phyloP scores from a whole-genome alignment of 2,797 vertebrate species.

The Pseudocheirus occidentalis region DNA sequence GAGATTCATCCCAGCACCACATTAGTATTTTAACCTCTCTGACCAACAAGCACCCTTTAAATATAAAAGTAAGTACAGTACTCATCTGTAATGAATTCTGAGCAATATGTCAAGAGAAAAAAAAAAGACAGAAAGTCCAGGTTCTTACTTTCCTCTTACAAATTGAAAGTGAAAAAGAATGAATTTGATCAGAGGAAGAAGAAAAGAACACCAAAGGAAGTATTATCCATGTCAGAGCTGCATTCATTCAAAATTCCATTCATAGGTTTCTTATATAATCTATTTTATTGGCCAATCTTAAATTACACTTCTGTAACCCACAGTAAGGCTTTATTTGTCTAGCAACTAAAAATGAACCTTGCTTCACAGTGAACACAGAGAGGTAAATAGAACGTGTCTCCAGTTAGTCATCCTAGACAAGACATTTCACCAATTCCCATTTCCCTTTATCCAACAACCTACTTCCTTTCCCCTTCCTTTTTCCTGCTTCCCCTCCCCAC shows the following conservation, averaged over 20 bases:
- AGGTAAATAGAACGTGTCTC: slow-evolving; percentile 46
- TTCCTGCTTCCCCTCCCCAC: neutral
- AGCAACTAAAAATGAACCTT: slow-evolving; percentile 1
- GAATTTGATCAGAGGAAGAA: neutral
- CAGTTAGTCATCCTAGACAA: slow-evolving; percentile 9
- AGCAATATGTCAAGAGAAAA: neutral
- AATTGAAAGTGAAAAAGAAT: neutral
- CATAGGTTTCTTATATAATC: neutral
- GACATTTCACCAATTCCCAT: neutral
- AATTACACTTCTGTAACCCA: neutral
- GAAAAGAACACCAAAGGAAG: neutral
- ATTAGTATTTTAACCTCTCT: neutral
- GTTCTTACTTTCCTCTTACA: neutral
- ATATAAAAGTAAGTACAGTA: neutral
- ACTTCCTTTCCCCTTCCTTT: neutral
- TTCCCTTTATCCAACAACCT: neutral
- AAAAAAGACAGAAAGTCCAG: neutral
- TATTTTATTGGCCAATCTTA: neutral
- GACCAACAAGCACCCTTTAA: neutral
- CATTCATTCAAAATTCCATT: neutral
- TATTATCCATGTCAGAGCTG: neutral
- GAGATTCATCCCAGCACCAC: neutral
- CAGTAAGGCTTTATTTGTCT: slow-evolving; percentile 40
- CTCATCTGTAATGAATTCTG: neutral
- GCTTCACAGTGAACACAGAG: slow-evolving; percentile 37